Evolutionary conservation across 2,888 invertebrate species (phyloP), one percentile per base, ranked within the genome.

Genomic region (Leptura quadrifasciata): DNA sequence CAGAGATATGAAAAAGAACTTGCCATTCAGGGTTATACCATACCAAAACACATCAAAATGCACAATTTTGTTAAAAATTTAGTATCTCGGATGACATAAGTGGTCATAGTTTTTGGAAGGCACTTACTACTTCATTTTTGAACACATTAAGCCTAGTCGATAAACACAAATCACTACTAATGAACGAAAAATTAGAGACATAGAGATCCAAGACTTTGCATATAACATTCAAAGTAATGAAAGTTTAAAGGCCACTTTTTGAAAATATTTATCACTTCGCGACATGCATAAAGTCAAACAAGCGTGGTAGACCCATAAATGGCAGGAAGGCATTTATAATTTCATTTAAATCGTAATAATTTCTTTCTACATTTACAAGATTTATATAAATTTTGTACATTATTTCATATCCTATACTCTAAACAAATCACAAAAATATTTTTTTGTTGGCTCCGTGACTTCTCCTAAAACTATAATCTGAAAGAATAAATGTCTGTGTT

Each of bases 11-110:
- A 89, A 89, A 88, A 89, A 89, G 88, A 89, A 88, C 89, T 82
- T 94, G 94, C 94, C 94, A 93, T 92, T 93, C 93, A 93, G 94
- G 94, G 94, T 94, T 92, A 91, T 91, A 93, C 94, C 94, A 91
- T 90, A 90, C 90, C 90, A 90, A 86, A 89, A 89, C 86, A 86
- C 85, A 89, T 87, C 83, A 87, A 87, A 88, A 88, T 84, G 84
- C 85, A 84, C 83, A 88, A 88, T 88, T 88, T 88, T 87, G 87
- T 85, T 82, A 84, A 87, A 85, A 88, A 86, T 87, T 88, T 88
- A 85, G 85, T 86, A 86, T 86, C 84, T 87, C 85, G 86, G 86
- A 88, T 89, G 88, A 89, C 88, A 88, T 88, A 88, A 89, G 88
- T 92, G 92, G 91, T 92, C 92, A 92, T 91, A 92, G 91, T 83